Evolutionary conservation across 2,888 invertebrate genomes (phyloP), one percentile per base, ranked within the genome.

Genomic region (Pomacea canaliculata): DNA sequence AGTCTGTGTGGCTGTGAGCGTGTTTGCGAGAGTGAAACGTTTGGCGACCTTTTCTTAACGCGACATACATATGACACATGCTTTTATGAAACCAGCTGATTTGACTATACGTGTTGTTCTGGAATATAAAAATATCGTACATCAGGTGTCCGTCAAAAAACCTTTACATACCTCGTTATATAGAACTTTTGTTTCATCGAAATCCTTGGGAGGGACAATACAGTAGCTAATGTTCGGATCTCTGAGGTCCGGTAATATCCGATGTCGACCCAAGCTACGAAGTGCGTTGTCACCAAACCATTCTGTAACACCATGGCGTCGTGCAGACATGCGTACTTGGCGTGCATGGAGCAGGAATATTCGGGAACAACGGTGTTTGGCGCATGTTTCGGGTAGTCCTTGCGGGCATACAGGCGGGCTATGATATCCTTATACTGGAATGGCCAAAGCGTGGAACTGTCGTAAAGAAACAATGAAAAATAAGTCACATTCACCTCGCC

Each of bases 281-380:
- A 83, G 19, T 78, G 78, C 12, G 82, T 80, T 4, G 71, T 73
- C 71, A 83, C 83, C 37, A 73, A 71, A n/a, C 82, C 76, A 13
- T 5, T 7, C 1, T 51, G 69, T 8, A 77, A 68, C 5, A 66
- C 23, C 7, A 82, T 79, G 2, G 82, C 79, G 7, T 80, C 70
- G n/a, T 76, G 76, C 0, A 82, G 72, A 27, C 82, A 76, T 18
- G 81, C 83, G 78, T 80, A 83, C 76, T 84, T 85, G 2, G 84
- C 76, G 76, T 84, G 83, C 71, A 82, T 81, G 13, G 82, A 79
- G 65, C 83, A 83, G 19, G 84, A 71, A 76, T 85, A 85, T 60
- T 67, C 82, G 1, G 85, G 80, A 27, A 81, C 76, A 4, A 84
- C 83, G 37, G 85, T 85, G 69, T 84, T 84, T 12, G 84, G 85